Conservation (phyloP, 1,140 invertebrate species). For the Harlomillsia oculata region DNA sequence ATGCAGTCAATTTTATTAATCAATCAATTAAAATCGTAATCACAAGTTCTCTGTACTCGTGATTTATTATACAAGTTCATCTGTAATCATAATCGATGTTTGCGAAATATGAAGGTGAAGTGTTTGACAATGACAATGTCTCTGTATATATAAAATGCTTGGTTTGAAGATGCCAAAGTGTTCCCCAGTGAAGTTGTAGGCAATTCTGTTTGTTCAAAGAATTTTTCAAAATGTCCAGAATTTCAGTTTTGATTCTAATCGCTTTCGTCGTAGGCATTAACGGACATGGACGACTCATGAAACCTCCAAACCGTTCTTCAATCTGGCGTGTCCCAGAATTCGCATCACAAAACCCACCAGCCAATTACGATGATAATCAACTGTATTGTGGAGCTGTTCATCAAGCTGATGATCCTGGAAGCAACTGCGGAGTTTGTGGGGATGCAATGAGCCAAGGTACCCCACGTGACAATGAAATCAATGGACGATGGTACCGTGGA, state of each 20-base stretch:
- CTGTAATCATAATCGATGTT: no score
- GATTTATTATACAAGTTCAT: no score
- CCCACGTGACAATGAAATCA: constrained; percentile 42
- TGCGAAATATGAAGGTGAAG: no score
- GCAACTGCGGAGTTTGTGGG: constrained; percentile 45
- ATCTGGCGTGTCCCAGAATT: constrained; percentile 36
- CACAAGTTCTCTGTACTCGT: no score
- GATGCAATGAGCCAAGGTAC: constrained; percentile 39
- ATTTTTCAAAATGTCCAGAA: background rate
- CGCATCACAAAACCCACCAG: constrained; percentile 25
- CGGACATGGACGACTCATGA: constrained; percentile 35
- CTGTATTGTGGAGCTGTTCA: constrained; percentile 35
- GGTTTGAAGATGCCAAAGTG: no score
- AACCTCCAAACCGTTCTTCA: constrained; percentile 34
- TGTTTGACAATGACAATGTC: no score
- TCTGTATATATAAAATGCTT: no score
- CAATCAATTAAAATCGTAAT: no score
- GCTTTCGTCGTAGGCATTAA: constrained; percentile 4
- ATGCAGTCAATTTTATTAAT: no score
- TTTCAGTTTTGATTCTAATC: background rate
- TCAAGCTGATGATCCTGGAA: constrained; percentile 35
- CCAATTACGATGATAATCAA: constrained; percentile 38
- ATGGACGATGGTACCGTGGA: constrained; percentile 41
- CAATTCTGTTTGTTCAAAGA: no score
- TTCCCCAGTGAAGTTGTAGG: no score